Conservation (phyloP, 2,113 vertebrate species). For the Puffinus mauretanicus region DNA sequence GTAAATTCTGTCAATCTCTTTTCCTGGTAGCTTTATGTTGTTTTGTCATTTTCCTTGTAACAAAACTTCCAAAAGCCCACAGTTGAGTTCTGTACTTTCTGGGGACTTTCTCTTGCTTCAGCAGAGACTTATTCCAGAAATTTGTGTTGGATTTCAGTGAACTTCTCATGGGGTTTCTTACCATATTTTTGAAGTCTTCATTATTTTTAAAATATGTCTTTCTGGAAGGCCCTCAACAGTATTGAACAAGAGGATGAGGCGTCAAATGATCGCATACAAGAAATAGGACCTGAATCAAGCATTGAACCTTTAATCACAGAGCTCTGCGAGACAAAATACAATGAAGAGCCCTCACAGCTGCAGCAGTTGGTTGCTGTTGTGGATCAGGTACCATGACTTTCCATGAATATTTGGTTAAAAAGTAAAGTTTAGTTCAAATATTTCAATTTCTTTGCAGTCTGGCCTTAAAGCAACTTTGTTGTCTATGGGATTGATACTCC, state of each 20-base stretch:
- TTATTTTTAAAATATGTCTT: not conserved
- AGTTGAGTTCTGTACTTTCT: not conserved
- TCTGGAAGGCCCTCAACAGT: conserved; percentile 84
- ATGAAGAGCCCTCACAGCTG: conserved; percentile 78
- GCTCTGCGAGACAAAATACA: conserved; percentile 47
- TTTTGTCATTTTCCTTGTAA: not conserved
- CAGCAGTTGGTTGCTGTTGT: conserved; percentile 87
- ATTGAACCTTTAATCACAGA: conserved; percentile 55
- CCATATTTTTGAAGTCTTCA: not conserved
- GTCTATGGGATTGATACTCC: not conserved
- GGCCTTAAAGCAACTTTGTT: not conserved
- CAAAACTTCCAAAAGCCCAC: not conserved
- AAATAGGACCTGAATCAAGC: conserved; percentile 1
- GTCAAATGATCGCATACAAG: not conserved
- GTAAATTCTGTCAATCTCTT: not conserved
- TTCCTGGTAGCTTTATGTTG: not conserved
- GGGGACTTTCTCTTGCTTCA: not conserved
- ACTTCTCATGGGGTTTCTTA: not conserved
- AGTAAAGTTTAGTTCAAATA: not conserved
- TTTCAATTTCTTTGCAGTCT: not conserved
- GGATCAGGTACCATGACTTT: conserved; percentile 79
- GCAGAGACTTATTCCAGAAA: not conserved
- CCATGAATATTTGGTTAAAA: not conserved
- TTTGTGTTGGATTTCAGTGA: not conserved
- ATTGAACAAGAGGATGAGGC: conserved; percentile 78